Evolutionary conservation across 2,113 vertebrate species (phyloP), one percentile per base, ranked within the genome.

Genomic region (Anhinga rufa): DNA sequence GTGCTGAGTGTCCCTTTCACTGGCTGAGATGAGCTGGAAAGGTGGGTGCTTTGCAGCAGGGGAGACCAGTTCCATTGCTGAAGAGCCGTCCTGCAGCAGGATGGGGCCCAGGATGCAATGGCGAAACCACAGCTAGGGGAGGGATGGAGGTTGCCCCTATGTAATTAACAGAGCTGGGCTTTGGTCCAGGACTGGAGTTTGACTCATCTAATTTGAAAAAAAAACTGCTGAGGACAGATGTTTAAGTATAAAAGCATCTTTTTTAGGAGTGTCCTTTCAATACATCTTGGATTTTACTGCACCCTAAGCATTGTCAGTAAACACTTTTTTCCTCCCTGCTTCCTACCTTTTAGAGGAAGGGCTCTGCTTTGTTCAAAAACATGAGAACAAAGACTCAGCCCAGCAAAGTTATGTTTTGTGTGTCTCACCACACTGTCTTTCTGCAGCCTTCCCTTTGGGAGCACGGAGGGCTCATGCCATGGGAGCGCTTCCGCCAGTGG

Each of bases 401-500:
- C 36, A 68, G 62, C 0, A 2, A 48, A 52, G 46, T 16, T 54
- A 34, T 11, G 12, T 86, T 70, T 70, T 0, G 0, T 77, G 54
- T 32, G 20, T 62, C 52, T 74, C 76, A 38, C 36, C 31, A 19
- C 0, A 0, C 36, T 57, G n/a, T 31, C 14, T 65, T 87, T 80
- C 62, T 76, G n/a, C 6, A 2, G 13, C 12, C 18, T 72, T 65
- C 61, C 82, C 79, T 82, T 57, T 19, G 82, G 82, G 75, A 80
- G 4, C 2, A 0, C 0, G 0, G 48, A 87, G 66, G 19, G 20
- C 79, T 61, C 0, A 3, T 0, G 2, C 24, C 2, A 2, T 22
- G 79, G 44, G 58, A 82, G n/a, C 0, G 1, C 49, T 92, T 77
- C 72, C 1, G 2, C 29, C 62, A 69, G 54, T 1, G 0, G 44